Evolutionary conservation across 2,113 vertebrate genomes (phyloP).

Genomic region (Beaufortia kweichowensis): DNA sequence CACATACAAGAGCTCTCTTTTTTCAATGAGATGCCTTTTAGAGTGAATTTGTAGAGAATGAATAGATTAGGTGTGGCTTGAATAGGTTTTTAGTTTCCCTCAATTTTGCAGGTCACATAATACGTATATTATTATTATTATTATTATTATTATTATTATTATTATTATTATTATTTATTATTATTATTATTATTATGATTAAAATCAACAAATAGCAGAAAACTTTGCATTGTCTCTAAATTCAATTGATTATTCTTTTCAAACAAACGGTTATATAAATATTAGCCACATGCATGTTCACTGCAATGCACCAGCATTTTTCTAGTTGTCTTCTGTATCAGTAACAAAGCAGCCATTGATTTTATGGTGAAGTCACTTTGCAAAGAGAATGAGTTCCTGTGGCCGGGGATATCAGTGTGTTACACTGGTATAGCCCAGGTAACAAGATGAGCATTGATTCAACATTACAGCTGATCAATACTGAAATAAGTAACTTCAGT

Average conservation of each 20-base stretch:
- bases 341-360: conserved; percentile 91
- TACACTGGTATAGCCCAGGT: conserved; percentile 95
- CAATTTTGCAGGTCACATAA: background rate
- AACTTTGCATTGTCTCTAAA: background rate
- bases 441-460: conserved; percentile 99
- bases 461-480: conserved; percentile 99
- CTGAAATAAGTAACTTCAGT: conserved; percentile 98
- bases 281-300: conserved; percentile 26
- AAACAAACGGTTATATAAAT: conserved; percentile 7
- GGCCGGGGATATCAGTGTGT: conserved; percentile 95
- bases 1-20: conserved; percentile 18
- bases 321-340: conserved; percentile 83
- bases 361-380: conserved; percentile 97
- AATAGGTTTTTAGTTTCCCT: background rate
- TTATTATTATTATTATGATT: no score
- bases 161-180: background rate
- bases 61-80: background rate
- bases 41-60: background rate
- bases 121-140: conserved; percentile 8
- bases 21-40: background rate
- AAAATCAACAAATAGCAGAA: background rate
- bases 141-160: background rate
- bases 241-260: background rate
- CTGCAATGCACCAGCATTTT: conserved; percentile 58
- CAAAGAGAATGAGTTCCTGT: conserved; percentile 94